Percentiles rank a stretch among this genome's conserved stretches.
Conservation (phyloP, 2,888 invertebrate species). For the Therioaphis trifolii region DNA sequence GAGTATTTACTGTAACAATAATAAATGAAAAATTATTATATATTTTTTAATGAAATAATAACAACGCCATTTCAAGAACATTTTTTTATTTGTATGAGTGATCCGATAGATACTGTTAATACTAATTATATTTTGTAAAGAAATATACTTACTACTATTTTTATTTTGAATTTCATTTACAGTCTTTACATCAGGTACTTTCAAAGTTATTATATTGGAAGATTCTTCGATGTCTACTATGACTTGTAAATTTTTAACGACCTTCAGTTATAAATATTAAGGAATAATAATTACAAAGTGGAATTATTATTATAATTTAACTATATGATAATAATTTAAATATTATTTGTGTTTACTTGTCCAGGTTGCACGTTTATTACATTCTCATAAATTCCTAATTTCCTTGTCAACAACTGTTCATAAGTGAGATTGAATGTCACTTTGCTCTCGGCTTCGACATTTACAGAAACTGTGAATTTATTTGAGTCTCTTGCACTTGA, state of each 20-base stretch:
- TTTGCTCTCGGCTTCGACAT: conserved; percentile 75
- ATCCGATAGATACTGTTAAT: no score
- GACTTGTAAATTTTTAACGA: conserved; percentile 76
- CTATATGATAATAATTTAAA: neutral
- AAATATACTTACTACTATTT: conserved; percentile 69
- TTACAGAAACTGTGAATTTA: conserved; percentile 77
- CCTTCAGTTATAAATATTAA: conserved; percentile 66
- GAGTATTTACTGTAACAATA: no score
- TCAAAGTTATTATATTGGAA: conserved; percentile 73
- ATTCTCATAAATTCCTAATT: conserved; percentile 77
- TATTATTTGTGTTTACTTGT: conserved; percentile 68
- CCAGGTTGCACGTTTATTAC: conserved; percentile 78
- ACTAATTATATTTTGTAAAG: no score
- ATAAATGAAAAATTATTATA: no score
- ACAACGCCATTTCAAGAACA: no score
- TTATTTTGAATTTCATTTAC: conserved; percentile 73
- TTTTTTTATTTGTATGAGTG: no score
- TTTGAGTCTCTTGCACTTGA: conserved; percentile 77
- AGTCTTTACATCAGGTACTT: conserved; percentile 76
- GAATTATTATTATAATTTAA: no score
- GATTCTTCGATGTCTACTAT: conserved; percentile 76
- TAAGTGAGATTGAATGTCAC: conserved; percentile 79
- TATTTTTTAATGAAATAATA: no score
- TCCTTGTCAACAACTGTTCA: conserved; percentile 77
- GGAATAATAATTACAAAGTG: neutral